These are phyloP conservation scores for Drosophila peninsularis DNA, from an alignment of 2,888 invertebrate species.

Conservation along the genomic window DNA sequence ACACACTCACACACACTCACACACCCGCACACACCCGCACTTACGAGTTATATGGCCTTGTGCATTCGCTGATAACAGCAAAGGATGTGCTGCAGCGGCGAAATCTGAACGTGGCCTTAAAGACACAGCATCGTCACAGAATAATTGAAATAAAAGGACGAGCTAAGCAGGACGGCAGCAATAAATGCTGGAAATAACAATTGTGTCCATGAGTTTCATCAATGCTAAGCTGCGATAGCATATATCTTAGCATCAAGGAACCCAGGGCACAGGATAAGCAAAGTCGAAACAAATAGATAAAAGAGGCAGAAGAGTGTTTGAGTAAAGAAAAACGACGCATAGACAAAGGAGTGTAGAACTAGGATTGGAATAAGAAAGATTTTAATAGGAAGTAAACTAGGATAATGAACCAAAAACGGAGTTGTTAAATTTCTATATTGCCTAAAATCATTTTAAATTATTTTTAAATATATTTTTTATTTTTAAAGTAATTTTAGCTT, in stretches of 20 bases:
- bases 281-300: too few species aligned
- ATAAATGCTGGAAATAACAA: neutral
- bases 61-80: slow-evolving; percentile 52
- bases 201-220: neutral
- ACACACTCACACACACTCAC: slow-evolving; percentile 1
- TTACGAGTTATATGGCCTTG: slow-evolving; percentile 11
- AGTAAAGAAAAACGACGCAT: too few species aligned
- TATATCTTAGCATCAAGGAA: neutral
- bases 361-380: too few species aligned
- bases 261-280: neutral
- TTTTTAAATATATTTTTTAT: too few species aligned
- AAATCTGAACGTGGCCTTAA: slow-evolving; percentile 33
- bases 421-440: too few species aligned
- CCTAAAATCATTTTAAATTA: too few species aligned
- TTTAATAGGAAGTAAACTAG: too few species aligned
- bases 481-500: too few species aligned
- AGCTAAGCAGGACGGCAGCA: neutral
- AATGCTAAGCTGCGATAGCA: neutral
- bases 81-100: slow-evolving; percentile 38
- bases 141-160: slow-evolving; percentile 51
- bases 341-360: too few species aligned
- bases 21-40: neutral
- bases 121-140: slow-evolving; percentile 10
- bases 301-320: too few species aligned
- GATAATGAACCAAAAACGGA: too few species aligned